Base-by-base conservation (phyloP, 2,113 vertebrate genomes). In the Hypomesus transpacificus region DNA sequence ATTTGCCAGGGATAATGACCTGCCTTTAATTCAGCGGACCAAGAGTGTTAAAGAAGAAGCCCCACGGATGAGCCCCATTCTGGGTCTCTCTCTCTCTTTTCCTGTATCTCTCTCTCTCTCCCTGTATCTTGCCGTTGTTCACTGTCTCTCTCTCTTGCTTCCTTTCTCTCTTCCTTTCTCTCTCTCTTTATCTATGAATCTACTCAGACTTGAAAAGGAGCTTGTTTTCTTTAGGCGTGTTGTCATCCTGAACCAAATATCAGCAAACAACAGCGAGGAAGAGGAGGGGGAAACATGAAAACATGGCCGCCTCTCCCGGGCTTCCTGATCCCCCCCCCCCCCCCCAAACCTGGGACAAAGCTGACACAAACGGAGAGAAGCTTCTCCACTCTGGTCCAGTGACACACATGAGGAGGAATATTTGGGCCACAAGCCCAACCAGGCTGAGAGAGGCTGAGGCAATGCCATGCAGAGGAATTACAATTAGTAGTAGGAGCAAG, bases 1-100 rank as follows among this genome's bases (percentile, higher is more conserved):
- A 92, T 93, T 91, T 92, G 91, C 90, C 88, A 91, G 81, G 87
- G 90, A 92, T 94, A 94, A 95, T 94, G 92, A 92, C 89, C 89
- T 87, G 87, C 86, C 87, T 89, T 50, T 90, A 91, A 91, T 91
- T 90, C 77, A 83, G 73, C 86, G 80, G 66, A 46, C 39, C 9
- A 84, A 85, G 85, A 87, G 87, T 91, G 91, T 90, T 88, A 91
- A 81, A 73, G 75, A 84, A 69, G 13, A 82, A 90, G 86, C 87
- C 81, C 88, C 86, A 88, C 87, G 90, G 83, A 46, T 46, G 39
- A 46, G 24, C 24, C 24, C 2, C 24, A 26, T 26, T 26, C 24
- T 26, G 24, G 24, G 24, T 26, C 31, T 34, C 31, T 34, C 31
- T 34, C 31, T 34, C 31, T 85, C 91, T 90, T 86, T 76, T 78